A percentile compares a stretch with the other conserved stretches of the same genome.
These are phyloP conservation scores for Anagrus nilaparvatae DNA, from an alignment of 1,140 invertebrate species.

Conservation along the genomic window DNA sequence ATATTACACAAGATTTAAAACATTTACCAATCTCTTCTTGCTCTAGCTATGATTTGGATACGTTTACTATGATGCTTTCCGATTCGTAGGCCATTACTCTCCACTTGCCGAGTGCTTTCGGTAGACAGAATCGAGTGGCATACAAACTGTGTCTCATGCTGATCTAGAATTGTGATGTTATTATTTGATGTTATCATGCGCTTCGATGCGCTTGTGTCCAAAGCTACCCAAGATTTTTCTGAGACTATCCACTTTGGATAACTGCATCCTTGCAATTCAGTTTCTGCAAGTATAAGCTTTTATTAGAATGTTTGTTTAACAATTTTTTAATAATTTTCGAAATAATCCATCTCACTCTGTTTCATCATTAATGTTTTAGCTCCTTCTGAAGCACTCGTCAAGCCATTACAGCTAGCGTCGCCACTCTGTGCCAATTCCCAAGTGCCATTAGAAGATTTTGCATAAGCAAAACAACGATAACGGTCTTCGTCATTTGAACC, in stretches of 20 bases:
- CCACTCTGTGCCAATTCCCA: constrained; percentile 62
- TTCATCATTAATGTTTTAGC: constrained; percentile 52
- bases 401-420: constrained; percentile 70
- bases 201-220: constrained; percentile 27
- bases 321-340: no score
- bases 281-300: constrained; percentile 22
- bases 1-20: neutral
- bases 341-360: constrained; percentile 53
- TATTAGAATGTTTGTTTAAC: no score
- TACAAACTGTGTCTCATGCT: constrained; percentile 30
- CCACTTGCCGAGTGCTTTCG: constrained; percentile 15
- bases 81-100: neutral
- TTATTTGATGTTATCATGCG: constrained; percentile 26
- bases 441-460: constrained; percentile 35
- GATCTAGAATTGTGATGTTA: constrained; percentile 34
- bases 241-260: constrained; percentile 30
- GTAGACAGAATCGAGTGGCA: constrained; percentile 25
- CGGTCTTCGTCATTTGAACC: constrained; percentile 48
- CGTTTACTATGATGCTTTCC: constrained; percentile 20
- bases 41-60: constrained; percentile 29
- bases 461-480: constrained; percentile 61
- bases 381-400: constrained; percentile 53
- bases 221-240: constrained; percentile 29
- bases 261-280: constrained; percentile 20
- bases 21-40: constrained; percentile 30